Base-by-base conservation (phyloP, 2,888 invertebrate genomes). In the Diaphora mendica region DNA sequence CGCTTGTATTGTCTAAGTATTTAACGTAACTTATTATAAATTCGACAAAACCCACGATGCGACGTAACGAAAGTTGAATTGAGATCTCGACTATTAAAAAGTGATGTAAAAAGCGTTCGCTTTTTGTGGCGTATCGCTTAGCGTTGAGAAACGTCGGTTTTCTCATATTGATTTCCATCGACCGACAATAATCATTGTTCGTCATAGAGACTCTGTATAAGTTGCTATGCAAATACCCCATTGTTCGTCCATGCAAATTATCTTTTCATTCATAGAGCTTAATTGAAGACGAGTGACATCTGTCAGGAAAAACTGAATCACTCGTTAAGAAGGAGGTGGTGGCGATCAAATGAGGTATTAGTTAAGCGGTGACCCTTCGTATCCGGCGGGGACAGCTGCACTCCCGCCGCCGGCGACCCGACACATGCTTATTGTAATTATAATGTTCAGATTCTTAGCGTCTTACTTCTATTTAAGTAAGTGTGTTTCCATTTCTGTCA, bases 301-400 rank as follows among this genome's bases (percentile, higher is more conserved):
- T 95, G 95, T 93, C 94, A 91, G 89, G 89, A 87, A 91, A 91
- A 93, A 92, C 92, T 95, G 95, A 95, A 94, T 95, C 95, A 95
- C 90, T 93, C 91, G 89, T 93, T 93, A 92, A 92, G 90, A 82
- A 44, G 85, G 78, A 81, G 79, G 83, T 87, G 89, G 89, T 92
- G 91, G 91, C 92, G 80, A 84, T 93, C 84, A 92, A 92, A 92
- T 91, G 92, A 91, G 86, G 90, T 88, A 87, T 87, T 89, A 92
- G 90, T 93, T 93, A 93, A 92, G 89, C 89, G 90, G 88, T 95
- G 95, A 95, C 95, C 95, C 93, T 91, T 91, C 89, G 89, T 92
- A 93, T 95, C 95, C 95, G 95, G 87, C 86, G 89, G 81, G 82
- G 85, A 92, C 95, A 94, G 94, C 94, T 95, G 95, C 92, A 80